These are phyloP conservation scores for Notothenia rossii DNA, from an alignment of 2,113 vertebrate genomes.

Conservation along the genomic window DNA sequence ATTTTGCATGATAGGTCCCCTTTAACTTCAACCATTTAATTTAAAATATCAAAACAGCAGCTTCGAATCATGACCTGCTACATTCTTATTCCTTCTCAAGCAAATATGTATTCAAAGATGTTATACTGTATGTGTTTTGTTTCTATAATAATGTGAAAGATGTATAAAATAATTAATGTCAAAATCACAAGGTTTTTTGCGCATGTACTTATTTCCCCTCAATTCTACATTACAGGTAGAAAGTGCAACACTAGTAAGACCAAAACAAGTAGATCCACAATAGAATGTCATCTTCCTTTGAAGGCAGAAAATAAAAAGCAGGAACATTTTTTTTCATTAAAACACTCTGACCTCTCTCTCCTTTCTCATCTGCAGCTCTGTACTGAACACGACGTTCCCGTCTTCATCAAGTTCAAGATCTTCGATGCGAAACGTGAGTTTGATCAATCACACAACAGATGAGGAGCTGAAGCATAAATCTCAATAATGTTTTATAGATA, in stretches of 20 bases:
- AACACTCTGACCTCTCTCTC: background rate
- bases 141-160: too few relatives aligned
- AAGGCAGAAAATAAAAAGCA: background rate
- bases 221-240: background rate
- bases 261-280: background rate
- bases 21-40: background rate
- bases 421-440: constrained; percentile 96
- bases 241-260: background rate
- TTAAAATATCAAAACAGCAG: background rate
- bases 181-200: too few relatives aligned
- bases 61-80: background rate
- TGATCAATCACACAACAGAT: background rate
- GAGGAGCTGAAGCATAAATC: background rate
- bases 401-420: constrained; percentile 94
- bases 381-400: constrained; percentile 89
- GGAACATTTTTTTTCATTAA: background rate
- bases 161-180: too few relatives aligned
- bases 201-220: background rate
- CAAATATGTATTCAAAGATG: background rate
- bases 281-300: too few relatives aligned
- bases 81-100: background rate
- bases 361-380: constrained; percentile 86
- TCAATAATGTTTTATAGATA: background rate
- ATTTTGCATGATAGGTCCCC: too few relatives aligned
- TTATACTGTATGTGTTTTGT: too few relatives aligned